phyloP scores from a whole-genome alignment of 2,797 vertebrate genomes.

The Limnodromus scolopaceus region DNA sequence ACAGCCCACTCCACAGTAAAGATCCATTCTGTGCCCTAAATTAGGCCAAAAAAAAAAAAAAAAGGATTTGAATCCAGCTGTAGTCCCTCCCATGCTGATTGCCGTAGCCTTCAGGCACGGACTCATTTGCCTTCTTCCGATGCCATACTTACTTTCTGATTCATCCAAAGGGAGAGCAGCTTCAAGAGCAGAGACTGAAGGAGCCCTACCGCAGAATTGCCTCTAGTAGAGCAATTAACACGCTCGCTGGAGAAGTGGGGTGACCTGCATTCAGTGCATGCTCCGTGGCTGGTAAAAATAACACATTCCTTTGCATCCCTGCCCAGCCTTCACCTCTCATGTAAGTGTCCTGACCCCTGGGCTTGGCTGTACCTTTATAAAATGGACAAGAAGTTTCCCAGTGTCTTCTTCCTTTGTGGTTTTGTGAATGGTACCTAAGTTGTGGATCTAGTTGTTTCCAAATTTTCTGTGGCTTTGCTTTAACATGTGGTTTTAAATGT shows the following conservation, averaged over 20 bases:
- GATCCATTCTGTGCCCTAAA: background rate
- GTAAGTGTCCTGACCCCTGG: background rate
- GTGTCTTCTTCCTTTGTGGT: background rate
- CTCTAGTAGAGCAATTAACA: background rate
- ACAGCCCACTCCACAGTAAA: background rate
- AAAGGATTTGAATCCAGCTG: background rate
- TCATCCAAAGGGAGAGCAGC: background rate
- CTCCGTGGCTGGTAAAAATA: background rate
- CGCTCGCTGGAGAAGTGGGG: background rate
- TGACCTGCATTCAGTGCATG: rapidly evolving
- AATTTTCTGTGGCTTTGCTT: background rate
- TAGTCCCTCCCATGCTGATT: background rate
- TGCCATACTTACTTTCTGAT: background rate
- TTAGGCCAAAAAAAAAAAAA: background rate
- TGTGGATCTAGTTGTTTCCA: background rate
- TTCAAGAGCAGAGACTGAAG: background rate
- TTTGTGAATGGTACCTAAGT: background rate
- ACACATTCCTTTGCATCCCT: rapidly evolving
- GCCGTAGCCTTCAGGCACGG: background rate
- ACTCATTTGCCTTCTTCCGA: background rate
- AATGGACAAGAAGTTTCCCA: background rate
- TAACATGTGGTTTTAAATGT: background rate
- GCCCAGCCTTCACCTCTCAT: background rate
- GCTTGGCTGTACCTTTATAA: background rate
- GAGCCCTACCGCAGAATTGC: background rate